Base-by-base conservation (phyloP, 2,888 invertebrate genomes). In the Dione vanillae region DNA sequence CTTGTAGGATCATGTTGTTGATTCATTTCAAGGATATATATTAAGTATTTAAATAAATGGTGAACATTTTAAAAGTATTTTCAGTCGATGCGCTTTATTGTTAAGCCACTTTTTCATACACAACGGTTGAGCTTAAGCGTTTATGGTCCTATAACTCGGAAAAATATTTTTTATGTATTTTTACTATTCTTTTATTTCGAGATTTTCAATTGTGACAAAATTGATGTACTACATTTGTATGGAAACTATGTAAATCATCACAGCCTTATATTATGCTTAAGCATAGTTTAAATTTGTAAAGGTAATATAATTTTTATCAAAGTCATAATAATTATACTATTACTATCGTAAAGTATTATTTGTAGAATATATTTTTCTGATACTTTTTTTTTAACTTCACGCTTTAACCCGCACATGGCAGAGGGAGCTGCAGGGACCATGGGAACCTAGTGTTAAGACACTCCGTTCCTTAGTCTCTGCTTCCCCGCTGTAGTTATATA, bases 101-200 rank as follows among this genome's bases (percentile, higher is more conserved):
- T 27, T 61, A 61, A 61, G 35, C 61, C 45, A 45, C 45, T 61
- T 35, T 61, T 61, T 27, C 45, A 61, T 61, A 27, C 43, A 61
- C 27, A 35, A 16, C 45, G 27, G 43, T 35, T 45, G 45, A 35
- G 61, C 16, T 61, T 45, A 43, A 45, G n/a, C 61, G 45, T 27
- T 35, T 27, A 61, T 35, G 11, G 35, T n/a, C 27, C 59, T 45
- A 27, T 9, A 20, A 35, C 10, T 35, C n/a, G n/a, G n/a, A 45
- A 35, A 45, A 45, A 61, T 45, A 61, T 45, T 61, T 43, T 43
- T 14, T 2, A 45, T 45, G 27, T n/a, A 45, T 61, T 35, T 45
- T 16, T 35, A 59, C 41, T 41, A 45, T 61, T 43, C n/a, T 59
- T 43, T 20, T 10, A 14, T 61, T 35, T 45, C 14, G n/a, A 6